Percentiles rank a stretch among this genome's conserved stretches.
Conservation (phyloP, 2,888 invertebrate species). For the Erannis defoliaria region DNA sequence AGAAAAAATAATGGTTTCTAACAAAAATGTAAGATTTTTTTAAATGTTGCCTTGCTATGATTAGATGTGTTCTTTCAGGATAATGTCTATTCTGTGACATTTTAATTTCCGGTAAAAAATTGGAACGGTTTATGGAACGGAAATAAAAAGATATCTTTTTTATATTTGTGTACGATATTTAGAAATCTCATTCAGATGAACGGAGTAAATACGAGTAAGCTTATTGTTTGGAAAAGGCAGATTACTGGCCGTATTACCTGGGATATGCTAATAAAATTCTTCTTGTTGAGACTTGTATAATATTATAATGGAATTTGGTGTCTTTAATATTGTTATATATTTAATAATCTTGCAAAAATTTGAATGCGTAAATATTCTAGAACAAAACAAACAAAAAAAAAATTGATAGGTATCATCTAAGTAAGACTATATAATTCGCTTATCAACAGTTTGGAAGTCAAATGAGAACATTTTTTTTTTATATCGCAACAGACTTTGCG, state of each 20-base stretch:
- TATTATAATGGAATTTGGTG: too few relatives aligned
- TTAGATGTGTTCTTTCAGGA: slow-evolving; percentile 42
- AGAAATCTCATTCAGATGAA: slow-evolving; percentile 11
- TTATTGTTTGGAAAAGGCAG: slow-evolving; percentile 6
- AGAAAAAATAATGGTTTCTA: too few relatives aligned
- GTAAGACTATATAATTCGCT: too few relatives aligned
- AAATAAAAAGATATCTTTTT: slow-evolving; percentile 19
- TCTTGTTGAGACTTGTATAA: too few relatives aligned
- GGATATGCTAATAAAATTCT: neutral
- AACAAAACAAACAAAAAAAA: too few relatives aligned
- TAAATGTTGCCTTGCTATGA: slow-evolving; percentile 36
- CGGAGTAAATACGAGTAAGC: slow-evolving; percentile 11
- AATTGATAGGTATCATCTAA: too few relatives aligned
- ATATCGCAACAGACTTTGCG: too few relatives aligned
- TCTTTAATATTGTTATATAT: too few relatives aligned
- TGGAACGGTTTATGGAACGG: slow-evolving; percentile 27
- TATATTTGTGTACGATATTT: slow-evolving; percentile 20
- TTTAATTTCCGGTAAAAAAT: slow-evolving; percentile 50
- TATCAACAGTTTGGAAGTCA: too few relatives aligned
- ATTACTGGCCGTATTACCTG: neutral
- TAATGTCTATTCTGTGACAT: slow-evolving; percentile 46
- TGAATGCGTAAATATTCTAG: too few relatives aligned
- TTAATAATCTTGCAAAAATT: too few relatives aligned
- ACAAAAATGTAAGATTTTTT: slow-evolving; percentile 17
- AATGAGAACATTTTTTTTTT: too few relatives aligned